phyloP scores from a whole-genome alignment of 2,797 vertebrate genomes.

The Chanos chanos region DNA sequence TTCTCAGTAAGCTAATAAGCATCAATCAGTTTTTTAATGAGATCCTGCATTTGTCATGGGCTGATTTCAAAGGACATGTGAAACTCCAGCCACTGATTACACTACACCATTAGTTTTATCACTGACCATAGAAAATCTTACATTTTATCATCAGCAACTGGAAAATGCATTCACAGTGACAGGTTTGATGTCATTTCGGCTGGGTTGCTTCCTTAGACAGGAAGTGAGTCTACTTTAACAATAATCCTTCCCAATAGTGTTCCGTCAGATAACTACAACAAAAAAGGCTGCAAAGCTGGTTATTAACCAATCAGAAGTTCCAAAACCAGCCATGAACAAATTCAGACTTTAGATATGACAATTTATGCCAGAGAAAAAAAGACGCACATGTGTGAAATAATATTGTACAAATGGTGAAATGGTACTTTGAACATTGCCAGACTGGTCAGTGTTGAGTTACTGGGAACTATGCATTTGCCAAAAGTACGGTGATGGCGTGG shows the following conservation, averaged over 20 bases:
- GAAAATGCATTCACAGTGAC: conserved; percentile 17
- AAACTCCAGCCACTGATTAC: too few species aligned
- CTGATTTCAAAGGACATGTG: too few species aligned
- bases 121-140: conserved; percentile 24
- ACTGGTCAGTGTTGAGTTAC: too few species aligned
- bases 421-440: conserved; percentile 38
- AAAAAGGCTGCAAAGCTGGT: too few species aligned
- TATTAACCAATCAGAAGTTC: conserved; percentile 12
- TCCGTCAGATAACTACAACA: conserved; percentile 20
- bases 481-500: conserved; percentile 57
- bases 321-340: background rate
- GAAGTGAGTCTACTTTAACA: conserved; percentile 36
- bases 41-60: too few species aligned
- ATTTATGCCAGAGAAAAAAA: conserved; percentile 17
- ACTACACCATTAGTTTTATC: too few species aligned
- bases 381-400: conserved; percentile 65
- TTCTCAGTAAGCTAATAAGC: too few species aligned
- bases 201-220: conserved; percentile 11
- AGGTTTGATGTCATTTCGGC: conserved; percentile 4
- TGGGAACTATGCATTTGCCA: too few species aligned
- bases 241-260: conserved; percentile 30
- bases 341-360: conserved; percentile 24
- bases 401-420: conserved; percentile 78
- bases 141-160: conserved; percentile 18
- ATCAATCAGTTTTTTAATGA: too few species aligned